Evolutionary conservation across 2,888 invertebrate genomes (phyloP), one percentile per base, ranked within the genome.

Genomic region (Nasonia oneida): DNA sequence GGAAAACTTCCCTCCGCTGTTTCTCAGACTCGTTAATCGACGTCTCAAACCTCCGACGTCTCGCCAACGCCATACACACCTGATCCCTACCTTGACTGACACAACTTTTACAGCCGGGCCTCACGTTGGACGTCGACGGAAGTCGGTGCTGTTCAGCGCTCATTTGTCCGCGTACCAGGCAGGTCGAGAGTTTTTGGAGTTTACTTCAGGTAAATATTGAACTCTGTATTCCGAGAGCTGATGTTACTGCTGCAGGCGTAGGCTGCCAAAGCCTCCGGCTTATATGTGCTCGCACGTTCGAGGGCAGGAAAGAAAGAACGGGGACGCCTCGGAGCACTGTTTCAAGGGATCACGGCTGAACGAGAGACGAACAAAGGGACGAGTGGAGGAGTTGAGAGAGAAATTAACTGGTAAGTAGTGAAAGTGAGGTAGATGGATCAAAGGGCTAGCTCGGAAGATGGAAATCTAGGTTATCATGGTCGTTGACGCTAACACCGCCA

Each of bases 191-290:
- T 81, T 73, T 84, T 84, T 86, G 78, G 18, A 84, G 81, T 57
- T 84, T 86, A 74, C 29, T 74, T 77, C 33, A 37, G 37, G 81
- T 81, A 84, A 86, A 86, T 86, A 86, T 86, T 86, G 81, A 78
- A 81, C 76, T 33, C 86, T 50, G 57, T 76, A 79, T 79, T 79
- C 70, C 70, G 39, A 50, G 39, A 50, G 64, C 61, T 33, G 6
- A 61, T 61, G 57, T 61, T 61, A 23, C 67, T 15, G 23, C n/a
- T 73, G 73, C 14, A 73, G 47, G 23, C 10, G 14, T 23, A 10
- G 18, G 15, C 29, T 42, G 0, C 8, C 42, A 73, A 83, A 83
- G 79, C 39, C 53, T 64, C n/a, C 64, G 53, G 50, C 64, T 53
- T 15, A 67, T 79, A 50, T 79, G 78, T 79, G 57, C 83, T 83